Percentiles rank a stretch among this genome's conserved stretches.
Conservation (phyloP, 2,113 vertebrate genomes). For the Corythornis vintsioides region DNA sequence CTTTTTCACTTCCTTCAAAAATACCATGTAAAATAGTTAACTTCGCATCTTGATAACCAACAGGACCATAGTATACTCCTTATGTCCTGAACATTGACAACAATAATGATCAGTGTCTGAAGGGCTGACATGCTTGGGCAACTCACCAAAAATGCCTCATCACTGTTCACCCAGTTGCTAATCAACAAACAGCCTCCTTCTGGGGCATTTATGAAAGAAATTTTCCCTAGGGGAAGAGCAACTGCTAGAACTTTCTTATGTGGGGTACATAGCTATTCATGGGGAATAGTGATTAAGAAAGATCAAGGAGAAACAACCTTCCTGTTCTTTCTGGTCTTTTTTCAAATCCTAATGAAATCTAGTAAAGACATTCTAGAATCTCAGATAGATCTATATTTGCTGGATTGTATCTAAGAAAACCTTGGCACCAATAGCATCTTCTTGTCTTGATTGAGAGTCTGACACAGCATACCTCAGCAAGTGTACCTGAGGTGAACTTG, state of each 20-base stretch:
- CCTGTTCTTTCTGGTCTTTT: neutral
- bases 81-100: neutral
- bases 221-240: neutral
- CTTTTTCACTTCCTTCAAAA: neutral
- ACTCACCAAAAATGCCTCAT: neutral
- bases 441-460: conserved; percentile 1
- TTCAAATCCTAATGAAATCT: neutral
- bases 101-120: neutral
- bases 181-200: neutral
- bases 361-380: neutral
- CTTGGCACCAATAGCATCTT: neutral
- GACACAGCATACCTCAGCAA: neutral
- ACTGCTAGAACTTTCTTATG: neutral
- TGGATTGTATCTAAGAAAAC: neutral
- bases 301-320: conserved; percentile 1
- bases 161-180: neutral
- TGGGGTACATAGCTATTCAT: neutral
- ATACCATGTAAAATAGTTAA: neutral
- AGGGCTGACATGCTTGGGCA: neutral
- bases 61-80: neutral
- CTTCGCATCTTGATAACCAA: neutral
- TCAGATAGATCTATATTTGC: neutral
- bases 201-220: neutral
- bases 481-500: neutral
- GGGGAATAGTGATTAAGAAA: neutral